Base-by-base conservation (phyloP, 2,888 invertebrate genomes). In the Agonopterix heracliana region DNA sequence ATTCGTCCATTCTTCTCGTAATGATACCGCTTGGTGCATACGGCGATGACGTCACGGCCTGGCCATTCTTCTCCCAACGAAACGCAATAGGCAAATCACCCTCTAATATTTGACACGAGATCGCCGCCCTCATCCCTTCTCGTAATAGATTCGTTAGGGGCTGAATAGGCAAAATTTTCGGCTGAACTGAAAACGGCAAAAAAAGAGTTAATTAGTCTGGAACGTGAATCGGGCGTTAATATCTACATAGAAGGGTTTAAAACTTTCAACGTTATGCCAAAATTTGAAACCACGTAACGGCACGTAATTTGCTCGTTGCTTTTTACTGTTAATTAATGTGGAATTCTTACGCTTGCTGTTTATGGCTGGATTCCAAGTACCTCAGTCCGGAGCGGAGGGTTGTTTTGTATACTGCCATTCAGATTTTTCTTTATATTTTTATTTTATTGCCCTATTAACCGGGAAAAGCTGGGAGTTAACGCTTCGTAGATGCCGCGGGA, bases 61-160 rank as follows among this genome's bases (percentile, higher is more conserved):
- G 94, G 44, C 93, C 95, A 76, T 97, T 95, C 79, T 96, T 93
- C 71, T 95, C 95, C 97, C 97, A 98, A 48, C 94, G 92, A 84
- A 98, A 96, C 60, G 93, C 94, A 63, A 98, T 94, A 45, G 98
- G 98, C 64, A 96, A 91, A 87, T 98, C 97, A 14, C 98, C 97
- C 84, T 96, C 96, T 74, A 96, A 91, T 74, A 96, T 95, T 85
- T 96, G 95, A 78, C 96, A 97, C 60, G 96, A 94, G 73, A 97
- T 96, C 53, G 96, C 96, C 35, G 96, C 96, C 61, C 96, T 90
- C 92, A 96, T 94, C 50, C 95, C 95, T 85, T 96, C 95, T 41
- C 93, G 89, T 54, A 95, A 86, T 74, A 95, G 90, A 75, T 94
- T 93, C 53, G 94, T 95, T 90, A 95, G 92, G 41, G 95, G 92